phyloP scores from a whole-genome alignment of 2,113 vertebrate genomes.

The Rhodinocichla rosea region DNA sequence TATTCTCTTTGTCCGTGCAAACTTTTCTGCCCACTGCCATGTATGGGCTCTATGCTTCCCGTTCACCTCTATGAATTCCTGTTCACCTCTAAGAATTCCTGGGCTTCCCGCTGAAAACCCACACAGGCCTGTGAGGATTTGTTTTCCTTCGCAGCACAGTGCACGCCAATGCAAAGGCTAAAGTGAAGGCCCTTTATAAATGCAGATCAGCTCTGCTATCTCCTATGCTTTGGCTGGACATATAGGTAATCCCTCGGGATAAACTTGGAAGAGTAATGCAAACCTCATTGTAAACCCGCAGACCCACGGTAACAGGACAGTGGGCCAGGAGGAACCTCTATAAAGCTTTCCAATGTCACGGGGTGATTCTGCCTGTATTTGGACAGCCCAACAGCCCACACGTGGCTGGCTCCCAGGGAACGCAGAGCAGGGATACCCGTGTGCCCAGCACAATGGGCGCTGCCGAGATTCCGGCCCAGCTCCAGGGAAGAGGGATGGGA shows the following conservation, averaged over 20 bases:
- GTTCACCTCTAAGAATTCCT: rapidly evolving
- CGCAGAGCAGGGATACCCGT: background rate
- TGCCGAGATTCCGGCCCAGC: background rate
- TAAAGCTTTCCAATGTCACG: rapidly evolving
- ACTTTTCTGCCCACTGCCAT: background rate
- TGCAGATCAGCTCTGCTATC: rapidly evolving
- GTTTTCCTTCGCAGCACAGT: background rate
- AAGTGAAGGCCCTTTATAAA: background rate
- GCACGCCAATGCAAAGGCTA: background rate
- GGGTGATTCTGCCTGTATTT: rapidly evolving
- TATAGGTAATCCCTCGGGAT: rapidly evolving
- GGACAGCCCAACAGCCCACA: background rate
- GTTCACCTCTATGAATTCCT: rapidly evolving
- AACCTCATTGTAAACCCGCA: background rate
- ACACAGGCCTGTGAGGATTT: background rate
- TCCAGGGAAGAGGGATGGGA: background rate
- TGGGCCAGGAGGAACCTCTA: rapidly evolving
- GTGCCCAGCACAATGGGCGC: background rate
- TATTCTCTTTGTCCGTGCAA: rapidly evolving
- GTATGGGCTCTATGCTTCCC: rapidly evolving
- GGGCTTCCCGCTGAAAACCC: background rate
- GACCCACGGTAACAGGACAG: too few relatives aligned
- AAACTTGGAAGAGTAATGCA: rapidly evolving
- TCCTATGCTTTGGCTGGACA: background rate
- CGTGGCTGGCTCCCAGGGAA: rapidly evolving